Percentiles rank a stretch among this genome's conserved stretches.
phyloP scores from a whole-genome alignment of 2,888 invertebrate species.

The Chrysolina haemoptera region DNA sequence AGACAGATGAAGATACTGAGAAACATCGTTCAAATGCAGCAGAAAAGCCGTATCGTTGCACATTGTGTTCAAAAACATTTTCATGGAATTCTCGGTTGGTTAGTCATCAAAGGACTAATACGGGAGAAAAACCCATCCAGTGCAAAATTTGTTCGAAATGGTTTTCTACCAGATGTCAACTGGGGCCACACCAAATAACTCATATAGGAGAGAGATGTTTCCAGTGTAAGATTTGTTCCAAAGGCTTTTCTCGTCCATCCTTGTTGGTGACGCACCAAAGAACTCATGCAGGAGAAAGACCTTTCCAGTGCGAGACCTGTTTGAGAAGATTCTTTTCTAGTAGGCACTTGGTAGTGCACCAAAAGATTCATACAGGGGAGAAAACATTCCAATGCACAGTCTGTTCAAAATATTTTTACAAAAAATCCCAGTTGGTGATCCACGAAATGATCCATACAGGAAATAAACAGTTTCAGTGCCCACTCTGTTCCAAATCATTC shows the following conservation, averaged over 20 bases:
- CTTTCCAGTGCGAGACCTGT: background rate
- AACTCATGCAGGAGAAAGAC: background rate
- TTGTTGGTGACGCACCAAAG: background rate
- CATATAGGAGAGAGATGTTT: background rate
- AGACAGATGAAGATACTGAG: no score
- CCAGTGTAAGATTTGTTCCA: background rate
- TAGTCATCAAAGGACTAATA: background rate
- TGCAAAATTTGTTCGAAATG: background rate
- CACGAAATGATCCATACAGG: background rate
- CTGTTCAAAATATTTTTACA: background rate
- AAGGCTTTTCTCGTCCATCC: no score
- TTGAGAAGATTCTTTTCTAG: no score
- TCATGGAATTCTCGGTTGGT: background rate
- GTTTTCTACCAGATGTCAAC: background rate
- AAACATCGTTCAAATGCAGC: background rate
- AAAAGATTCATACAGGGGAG: background rate
- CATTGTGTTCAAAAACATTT: background rate
- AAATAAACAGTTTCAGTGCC: background rate
- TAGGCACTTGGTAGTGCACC: no score
- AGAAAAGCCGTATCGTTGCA: background rate
- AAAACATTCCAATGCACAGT: background rate
- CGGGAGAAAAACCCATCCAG: background rate
- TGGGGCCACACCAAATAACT: background rate
- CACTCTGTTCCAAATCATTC: background rate
- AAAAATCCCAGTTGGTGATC: background rate